Conservation (phyloP, 2,888 invertebrate species). For the Andrena trimmerana region DNA sequence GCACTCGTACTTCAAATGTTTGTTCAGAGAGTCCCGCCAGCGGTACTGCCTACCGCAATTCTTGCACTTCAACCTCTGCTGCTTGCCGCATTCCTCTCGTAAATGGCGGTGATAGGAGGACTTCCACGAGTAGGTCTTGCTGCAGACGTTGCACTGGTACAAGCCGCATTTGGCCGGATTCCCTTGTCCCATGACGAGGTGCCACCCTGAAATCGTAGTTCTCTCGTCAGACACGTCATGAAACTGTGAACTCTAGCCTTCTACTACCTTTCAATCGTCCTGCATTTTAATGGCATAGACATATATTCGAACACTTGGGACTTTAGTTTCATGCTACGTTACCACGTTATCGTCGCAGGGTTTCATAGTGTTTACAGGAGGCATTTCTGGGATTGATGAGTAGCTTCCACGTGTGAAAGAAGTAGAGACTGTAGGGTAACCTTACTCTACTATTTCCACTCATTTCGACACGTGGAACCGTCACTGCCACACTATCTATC, state of each 20-base stretch:
- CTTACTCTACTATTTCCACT: no score
- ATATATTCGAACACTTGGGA: neutral
- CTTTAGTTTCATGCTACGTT: no score
- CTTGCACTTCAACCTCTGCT: conserved; percentile 50
- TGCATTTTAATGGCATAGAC: neutral
- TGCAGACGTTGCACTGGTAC: conserved; percentile 64
- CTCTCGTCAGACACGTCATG: conserved; percentile 22
- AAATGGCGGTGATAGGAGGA: conserved; percentile 78
- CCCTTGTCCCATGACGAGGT: conserved; percentile 9
- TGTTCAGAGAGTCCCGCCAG: conserved; percentile 51
- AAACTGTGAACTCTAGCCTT: neutral
- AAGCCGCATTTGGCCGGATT: neutral
- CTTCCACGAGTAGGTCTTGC: conserved; percentile 78
- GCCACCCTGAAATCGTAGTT: conserved; percentile 58
- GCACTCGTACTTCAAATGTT: conserved; percentile 64
- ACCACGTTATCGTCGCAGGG: no score
- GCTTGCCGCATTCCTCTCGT: conserved; percentile 79
- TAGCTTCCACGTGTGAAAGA: no score
- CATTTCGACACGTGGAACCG: no score
- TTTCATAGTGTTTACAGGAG: no score
- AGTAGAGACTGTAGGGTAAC: no score
- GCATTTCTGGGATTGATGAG: no score
- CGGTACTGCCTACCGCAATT: conserved; percentile 62
- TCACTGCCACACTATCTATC: no score
- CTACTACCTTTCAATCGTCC: conserved; percentile 1